Percentiles rank a stretch among this genome's conserved stretches.
These are phyloP conservation scores for Muraenolepis orangiensis DNA, from an alignment of 2,797 vertebrate genomes.

Conservation along the genomic window DNA sequence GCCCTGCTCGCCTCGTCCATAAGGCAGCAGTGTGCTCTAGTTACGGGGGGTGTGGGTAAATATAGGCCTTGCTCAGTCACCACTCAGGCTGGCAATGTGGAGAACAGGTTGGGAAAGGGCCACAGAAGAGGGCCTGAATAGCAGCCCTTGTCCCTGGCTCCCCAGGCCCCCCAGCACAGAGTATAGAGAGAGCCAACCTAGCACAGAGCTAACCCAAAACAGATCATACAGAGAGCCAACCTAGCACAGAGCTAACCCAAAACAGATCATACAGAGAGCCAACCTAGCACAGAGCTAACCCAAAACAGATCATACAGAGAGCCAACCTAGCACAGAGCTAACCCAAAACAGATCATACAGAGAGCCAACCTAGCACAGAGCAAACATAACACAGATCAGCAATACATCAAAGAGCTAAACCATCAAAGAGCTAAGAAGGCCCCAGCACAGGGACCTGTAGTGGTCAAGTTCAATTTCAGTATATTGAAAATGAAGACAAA, in stretches of 20 bases:
- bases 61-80: constrained; percentile 70
- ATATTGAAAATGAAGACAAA: neutral
- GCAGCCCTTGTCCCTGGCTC: constrained; percentile 58
- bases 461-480: neutral
- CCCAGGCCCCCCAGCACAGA: constrained; percentile 33
- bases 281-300: too few relatives aligned
- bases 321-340: neutral
- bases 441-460: neutral
- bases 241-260: too few relatives aligned
- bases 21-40: constrained; percentile 57
- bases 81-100: constrained; percentile 66
- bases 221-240: neutral
- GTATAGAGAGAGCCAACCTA: constrained; percentile 54
- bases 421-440: neutral
- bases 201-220: constrained; percentile 34
- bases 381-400: neutral
- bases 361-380: neutral
- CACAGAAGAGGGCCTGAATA: constrained; percentile 66
- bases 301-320: neutral
- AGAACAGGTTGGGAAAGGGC: constrained; percentile 68
- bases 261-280: too few relatives aligned
- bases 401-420: neutral
- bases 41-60: constrained; percentile 59
- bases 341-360: neutral
- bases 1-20: constrained; percentile 43